phyloP scores from a whole-genome alignment of 2,797 vertebrate species.

The Melanotaenia trifasciata region DNA sequence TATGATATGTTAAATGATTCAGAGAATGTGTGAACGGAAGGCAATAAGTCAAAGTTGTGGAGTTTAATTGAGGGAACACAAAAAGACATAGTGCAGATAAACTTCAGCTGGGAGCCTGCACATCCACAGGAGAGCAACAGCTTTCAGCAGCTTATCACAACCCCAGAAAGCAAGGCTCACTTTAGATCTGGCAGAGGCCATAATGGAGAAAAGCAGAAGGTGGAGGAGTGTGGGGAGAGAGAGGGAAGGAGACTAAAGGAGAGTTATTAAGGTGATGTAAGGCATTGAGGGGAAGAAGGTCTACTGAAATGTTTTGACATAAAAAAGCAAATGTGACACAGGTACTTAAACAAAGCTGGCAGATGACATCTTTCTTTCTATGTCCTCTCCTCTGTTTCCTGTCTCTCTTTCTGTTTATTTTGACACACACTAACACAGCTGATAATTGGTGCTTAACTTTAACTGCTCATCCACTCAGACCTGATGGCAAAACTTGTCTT shows the following conservation, averaged over 20 bases:
- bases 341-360: constrained; percentile 71
- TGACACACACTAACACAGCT: constrained; percentile 27
- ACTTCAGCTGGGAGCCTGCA: constrained; percentile 55
- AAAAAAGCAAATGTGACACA: constrained; percentile 73
- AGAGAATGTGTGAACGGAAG: constrained; percentile 42
- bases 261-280: constrained; percentile 72
- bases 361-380: constrained; percentile 36
- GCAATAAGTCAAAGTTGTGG: constrained; percentile 17
- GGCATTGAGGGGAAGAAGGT: constrained; percentile 66
- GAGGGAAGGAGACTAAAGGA: constrained; percentile 64
- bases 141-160: constrained; percentile 75
- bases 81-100: constrained; percentile 41
- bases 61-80: constrained; percentile 37
- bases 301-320: constrained; percentile 77
- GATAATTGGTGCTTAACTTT: constrained; percentile 36
- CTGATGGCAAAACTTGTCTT: constrained; percentile 26
- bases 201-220: constrained; percentile 40
- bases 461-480: constrained; percentile 35
- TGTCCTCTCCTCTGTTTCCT: background rate
- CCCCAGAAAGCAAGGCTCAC: constrained; percentile 53
- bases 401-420: constrained; percentile 26
- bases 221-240: constrained; percentile 25
- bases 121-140: constrained; percentile 58
- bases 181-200: constrained; percentile 57
- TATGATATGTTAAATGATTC: constrained; percentile 42